phyloP scores from a whole-genome alignment of 2,113 vertebrate species.

The Tyto alba region DNA sequence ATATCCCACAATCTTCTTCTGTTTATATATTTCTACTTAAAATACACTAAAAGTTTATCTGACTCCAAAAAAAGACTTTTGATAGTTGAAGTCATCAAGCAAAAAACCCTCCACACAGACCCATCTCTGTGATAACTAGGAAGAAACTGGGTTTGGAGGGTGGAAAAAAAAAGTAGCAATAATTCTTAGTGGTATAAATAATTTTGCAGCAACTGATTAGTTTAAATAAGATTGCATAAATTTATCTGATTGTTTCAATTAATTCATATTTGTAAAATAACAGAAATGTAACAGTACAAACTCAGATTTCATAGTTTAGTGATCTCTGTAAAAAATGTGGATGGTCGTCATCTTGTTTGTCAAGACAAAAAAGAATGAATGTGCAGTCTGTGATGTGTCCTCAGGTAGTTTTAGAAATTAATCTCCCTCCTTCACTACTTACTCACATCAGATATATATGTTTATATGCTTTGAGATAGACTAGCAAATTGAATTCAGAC shows the following conservation, averaged over 20 bases:
- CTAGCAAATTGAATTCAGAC: not conserved
- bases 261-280: not conserved
- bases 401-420: not conserved
- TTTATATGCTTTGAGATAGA: not conserved
- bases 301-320: not conserved
- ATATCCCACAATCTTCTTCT: not conserved
- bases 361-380: not conserved
- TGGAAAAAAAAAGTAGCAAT: not conserved
- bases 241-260: not conserved
- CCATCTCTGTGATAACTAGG: not conserved
- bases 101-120: not conserved
- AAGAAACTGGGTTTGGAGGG: fast-evolving
- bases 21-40: not conserved
- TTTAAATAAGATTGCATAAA: not conserved
- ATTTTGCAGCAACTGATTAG: not conserved
- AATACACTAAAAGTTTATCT: not conserved
- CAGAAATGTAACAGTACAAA: not conserved
- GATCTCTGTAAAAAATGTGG: not conserved
- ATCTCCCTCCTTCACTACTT: not conserved
- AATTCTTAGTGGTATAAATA: not conserved
- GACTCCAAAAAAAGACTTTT: not conserved
- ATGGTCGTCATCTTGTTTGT: not conserved
- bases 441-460: not conserved
- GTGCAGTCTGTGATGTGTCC: too few species aligned
- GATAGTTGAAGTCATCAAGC: not conserved